Evolutionary conservation across 2,888 invertebrate species (phyloP), one percentile per base, ranked within the genome.

Genomic region (Adineta ricciae): DNA sequence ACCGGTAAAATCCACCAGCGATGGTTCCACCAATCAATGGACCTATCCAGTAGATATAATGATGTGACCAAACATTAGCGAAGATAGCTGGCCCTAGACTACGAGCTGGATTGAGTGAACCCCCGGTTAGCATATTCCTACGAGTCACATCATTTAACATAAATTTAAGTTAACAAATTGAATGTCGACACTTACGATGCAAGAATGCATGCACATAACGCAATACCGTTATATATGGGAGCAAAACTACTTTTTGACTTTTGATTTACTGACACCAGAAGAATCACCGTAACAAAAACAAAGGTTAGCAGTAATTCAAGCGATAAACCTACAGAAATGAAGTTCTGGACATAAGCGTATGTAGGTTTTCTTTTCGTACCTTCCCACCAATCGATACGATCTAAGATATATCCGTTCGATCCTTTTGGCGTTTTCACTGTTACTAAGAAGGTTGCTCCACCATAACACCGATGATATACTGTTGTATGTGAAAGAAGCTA

Each of bases 61-160:
- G 73, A 78, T 78, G 21, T 38, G 38, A 24, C 73, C 73, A 78
- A 38, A 19, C 24, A 78, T 78, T 78, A 36, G 73, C 73, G 24
- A 78, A 38, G 38, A 78, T 78, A 41, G 73, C 73, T 41, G 73
- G 38, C 8, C 73, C 73, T 78, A 78, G 24, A 41, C 24, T 24
- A 36, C 73, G 73, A 41, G 73, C 73, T 41, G 73, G 73, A 78
- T 78, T 78, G 2, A 78, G n/a, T n/a, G 41, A 41, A n/a, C 41
- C 78, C 24, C 78, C 78, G 8, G 78, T 78, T n/a, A 41, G n/a
- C n/a, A n/a, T 41, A 73, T 92, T 73, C 50, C 85, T 64, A 64
- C 16, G 16, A 1, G 16, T 56, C 8, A 56, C 2, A 27, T 27
- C 14, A 11, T 16, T 32, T 16, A 32, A 32, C 16, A 64, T 32